Percentiles rank a stretch among this genome's conserved stretches.
Conservation (phyloP, 2,888 invertebrate genomes). For the Seira sanloemensis region DNA sequence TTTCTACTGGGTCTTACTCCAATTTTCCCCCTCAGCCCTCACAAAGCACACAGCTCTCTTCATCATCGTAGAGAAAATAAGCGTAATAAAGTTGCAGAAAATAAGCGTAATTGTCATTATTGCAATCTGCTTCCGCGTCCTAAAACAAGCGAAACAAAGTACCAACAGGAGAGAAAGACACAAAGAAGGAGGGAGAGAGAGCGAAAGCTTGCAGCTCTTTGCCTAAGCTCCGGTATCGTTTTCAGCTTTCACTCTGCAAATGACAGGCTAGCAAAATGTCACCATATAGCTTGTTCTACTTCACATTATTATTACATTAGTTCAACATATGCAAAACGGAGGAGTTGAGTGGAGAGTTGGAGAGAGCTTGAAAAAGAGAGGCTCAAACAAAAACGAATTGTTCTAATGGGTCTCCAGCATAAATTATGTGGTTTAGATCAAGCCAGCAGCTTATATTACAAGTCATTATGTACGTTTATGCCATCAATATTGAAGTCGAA, state of each 20-base stretch:
- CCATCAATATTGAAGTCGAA: too few relatives aligned
- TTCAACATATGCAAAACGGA: neutral
- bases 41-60: neutral
- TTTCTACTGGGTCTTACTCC: neutral
- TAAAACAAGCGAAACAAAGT: neutral
- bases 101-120: slow-evolving; percentile 11
- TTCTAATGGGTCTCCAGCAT: slow-evolving; percentile 1
- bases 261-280: slow-evolving; percentile 15
- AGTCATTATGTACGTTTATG: too few relatives aligned
- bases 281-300: slow-evolving; percentile 11
- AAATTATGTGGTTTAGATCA: neutral
- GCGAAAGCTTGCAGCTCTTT: neutral
- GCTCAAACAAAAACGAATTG: neutral
- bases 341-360: neutral
- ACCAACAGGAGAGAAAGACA: neutral
- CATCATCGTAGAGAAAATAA: too few relatives aligned
- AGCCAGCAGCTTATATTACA: too few relatives aligned
- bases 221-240: neutral
- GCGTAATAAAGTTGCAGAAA: neutral
- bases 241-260: slow-evolving; percentile 14
- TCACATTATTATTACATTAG: slow-evolving; percentile 13
- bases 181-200: neutral
- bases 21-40: neutral
- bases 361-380: too few relatives aligned
- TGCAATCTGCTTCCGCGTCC: slow-evolving; percentile 6